Evolutionary conservation across 2,888 invertebrate species (phyloP).

Genomic region (Cheilosia soror): DNA sequence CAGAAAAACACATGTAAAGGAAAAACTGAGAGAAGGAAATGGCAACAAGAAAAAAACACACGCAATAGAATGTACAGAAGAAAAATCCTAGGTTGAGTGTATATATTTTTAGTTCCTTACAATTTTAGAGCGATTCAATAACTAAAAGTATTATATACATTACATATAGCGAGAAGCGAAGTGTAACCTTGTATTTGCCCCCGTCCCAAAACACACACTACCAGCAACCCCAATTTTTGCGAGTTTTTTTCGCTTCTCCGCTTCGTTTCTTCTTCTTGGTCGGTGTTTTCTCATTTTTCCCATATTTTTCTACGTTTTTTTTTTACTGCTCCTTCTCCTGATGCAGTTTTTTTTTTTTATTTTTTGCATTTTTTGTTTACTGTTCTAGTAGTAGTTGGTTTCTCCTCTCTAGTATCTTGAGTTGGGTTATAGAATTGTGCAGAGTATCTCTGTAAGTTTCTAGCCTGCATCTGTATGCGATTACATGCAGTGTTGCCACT

Average conservation of each 20-base stretch:
- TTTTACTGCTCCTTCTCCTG: conserved; percentile 54
- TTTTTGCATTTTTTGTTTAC: conserved; percentile 22
- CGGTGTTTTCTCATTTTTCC: conserved; percentile 60
- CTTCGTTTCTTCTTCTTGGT: conserved; percentile 46
- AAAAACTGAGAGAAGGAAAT: conserved; percentile 17
- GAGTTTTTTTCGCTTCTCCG: conserved; percentile 54
- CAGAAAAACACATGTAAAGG: conserved; percentile 38
- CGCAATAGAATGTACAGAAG: conserved; percentile 58
- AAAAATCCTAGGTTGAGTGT: conserved; percentile 72
- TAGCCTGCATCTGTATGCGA: conserved; percentile 28
- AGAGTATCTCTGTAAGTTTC: conserved; percentile 36
- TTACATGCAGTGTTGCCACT: conserved; percentile 20
- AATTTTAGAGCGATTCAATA: conserved; percentile 80
- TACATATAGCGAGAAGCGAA: conserved; percentile 79
- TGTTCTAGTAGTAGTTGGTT: conserved; percentile 53
- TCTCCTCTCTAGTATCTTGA: conserved; percentile 52
- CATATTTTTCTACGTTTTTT: conserved; percentile 46
- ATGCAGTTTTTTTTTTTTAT: conserved; percentile 65
- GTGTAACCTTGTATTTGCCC: conserved; percentile 78
- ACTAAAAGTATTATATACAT: conserved; percentile 80
- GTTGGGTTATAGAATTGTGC: neutral
- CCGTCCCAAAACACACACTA: conserved; percentile 76
- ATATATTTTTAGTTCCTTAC: conserved; percentile 79
- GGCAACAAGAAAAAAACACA: conserved; percentile 22
- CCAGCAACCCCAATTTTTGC: conserved; percentile 76